phyloP scores from a whole-genome alignment of 2,797 vertebrate species.

The Sphenopsis melanotis region DNA sequence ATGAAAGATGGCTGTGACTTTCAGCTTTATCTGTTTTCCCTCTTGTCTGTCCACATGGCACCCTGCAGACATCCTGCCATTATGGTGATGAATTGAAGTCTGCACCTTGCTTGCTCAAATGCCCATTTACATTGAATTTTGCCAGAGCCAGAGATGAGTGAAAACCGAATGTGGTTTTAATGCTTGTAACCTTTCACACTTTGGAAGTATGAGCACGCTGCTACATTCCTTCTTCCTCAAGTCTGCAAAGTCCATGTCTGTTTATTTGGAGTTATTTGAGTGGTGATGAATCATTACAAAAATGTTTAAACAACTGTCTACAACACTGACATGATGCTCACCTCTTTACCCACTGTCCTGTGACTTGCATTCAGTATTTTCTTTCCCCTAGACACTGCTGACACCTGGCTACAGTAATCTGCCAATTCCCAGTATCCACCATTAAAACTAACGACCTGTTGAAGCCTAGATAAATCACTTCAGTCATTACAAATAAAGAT shows the following conservation, averaged over 20 bases:
- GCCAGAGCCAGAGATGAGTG: neutral
- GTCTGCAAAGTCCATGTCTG: neutral
- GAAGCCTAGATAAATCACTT: constrained; percentile 13
- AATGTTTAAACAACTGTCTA: neutral
- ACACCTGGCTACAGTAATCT: neutral
- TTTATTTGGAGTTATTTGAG: neutral
- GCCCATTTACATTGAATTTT: neutral
- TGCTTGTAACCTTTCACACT: neutral
- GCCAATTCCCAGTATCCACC: neutral
- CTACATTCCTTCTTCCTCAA: neutral
- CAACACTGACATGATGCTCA: neutral
- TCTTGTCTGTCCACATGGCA: neutral
- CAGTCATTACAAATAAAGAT: neutral
- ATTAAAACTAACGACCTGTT: neutral
- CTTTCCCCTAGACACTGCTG: neutral
- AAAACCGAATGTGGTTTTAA: neutral
- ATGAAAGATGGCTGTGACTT: neutral
- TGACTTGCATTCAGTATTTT: neutral
- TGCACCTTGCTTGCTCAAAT: neutral
- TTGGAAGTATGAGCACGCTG: fast-evolving
- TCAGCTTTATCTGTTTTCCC: neutral
- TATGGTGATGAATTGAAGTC: neutral
- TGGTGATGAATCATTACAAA: neutral
- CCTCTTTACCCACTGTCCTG: neutral
- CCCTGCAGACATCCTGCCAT: neutral